These are phyloP conservation scores for Catotricha subobsoleta DNA, from an alignment of 2,888 invertebrate species.

Conservation along the genomic window DNA sequence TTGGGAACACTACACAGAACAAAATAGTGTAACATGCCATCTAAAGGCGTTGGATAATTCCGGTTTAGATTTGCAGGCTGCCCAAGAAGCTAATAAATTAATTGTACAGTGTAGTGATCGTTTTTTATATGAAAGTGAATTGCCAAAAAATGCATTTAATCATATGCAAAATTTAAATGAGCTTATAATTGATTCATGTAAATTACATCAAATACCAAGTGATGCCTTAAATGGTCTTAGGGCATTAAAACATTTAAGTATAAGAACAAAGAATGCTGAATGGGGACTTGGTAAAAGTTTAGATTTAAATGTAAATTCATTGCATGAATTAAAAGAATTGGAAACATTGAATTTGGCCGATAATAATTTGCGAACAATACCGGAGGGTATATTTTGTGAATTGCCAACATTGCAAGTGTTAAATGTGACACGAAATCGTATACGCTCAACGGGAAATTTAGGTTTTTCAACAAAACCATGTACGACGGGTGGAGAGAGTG, in stretches of 20 bases:
- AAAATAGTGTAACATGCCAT: slow-evolving; percentile 27
- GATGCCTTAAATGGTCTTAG: slow-evolving; percentile 62
- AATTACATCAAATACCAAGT: slow-evolving; percentile 55
- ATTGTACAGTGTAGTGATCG: slow-evolving; percentile 61
- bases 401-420: slow-evolving; percentile 61
- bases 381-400: slow-evolving; percentile 60
- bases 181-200: slow-evolving; percentile 59
- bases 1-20: slow-evolving; percentile 24
- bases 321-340: slow-evolving; percentile 54
- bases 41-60: slow-evolving; percentile 22
- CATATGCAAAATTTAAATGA: slow-evolving; percentile 51
- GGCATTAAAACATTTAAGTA: slow-evolving; percentile 46
- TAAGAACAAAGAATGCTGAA: slow-evolving; percentile 63
- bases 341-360: slow-evolving; percentile 64
- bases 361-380: slow-evolving; percentile 66
- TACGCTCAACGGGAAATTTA: slow-evolving; percentile 58
- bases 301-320: slow-evolving; percentile 36
- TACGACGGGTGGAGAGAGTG: slow-evolving; percentile 40
- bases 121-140: slow-evolving; percentile 59
- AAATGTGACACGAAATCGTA: slow-evolving; percentile 70
- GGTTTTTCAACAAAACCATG: slow-evolving; percentile 43
- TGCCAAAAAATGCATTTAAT: slow-evolving; percentile 52
- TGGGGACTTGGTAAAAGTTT: slow-evolving; percentile 60
- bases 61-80: slow-evolving; percentile 27
- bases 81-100: slow-evolving; percentile 54